Base-by-base conservation (phyloP, 2,113 vertebrate species). In the Stigmatopora argus region DNA sequence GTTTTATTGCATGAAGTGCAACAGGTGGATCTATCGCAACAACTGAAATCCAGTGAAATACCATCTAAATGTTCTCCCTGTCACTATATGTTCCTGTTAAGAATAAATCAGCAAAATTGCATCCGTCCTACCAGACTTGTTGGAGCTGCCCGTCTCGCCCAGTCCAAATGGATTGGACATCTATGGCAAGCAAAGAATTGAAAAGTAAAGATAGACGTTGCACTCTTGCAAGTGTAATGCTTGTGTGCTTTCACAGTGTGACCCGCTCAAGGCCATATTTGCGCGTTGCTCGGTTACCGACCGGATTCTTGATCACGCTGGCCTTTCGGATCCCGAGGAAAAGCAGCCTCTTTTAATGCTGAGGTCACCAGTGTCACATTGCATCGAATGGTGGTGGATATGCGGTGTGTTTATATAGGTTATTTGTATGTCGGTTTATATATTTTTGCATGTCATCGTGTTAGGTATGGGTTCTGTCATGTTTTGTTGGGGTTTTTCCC, bases 291-390 rank as follows among this genome's bases (percentile, higher is more conserved):
- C 62, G 56, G 73, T 71, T 63, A 51, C 73, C 65, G 73, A 79
- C 80, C 77, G 63, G 77, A 69, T 75, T 73, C 73, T 70, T 67
- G 70, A 69, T 79, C 62, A 68, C 52, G 64, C 34, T 49, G 58
- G 71, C 44, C 70, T 26, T 18, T 61, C 23, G 60, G 66, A 52
- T 68, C 66, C 63, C 0, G 45, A 67, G 64, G 69, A 63, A 61
- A 46, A 72, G 61, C 62, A 57, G 35, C 14, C 61, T 9, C 46
- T 35, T 59, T 73, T 64, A 68, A 76, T 45, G 65, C 69, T 70
- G 11, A 46, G 62, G 49, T 68, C 65, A 70, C 53, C 76, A 66
- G 67, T 77, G 80, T 80, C 80, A 83, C 59, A 41, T 73, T 71
- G 55, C 19, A 62, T 79, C 55, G 72, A 64, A 34, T 65, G 66